Percentiles rank a stretch among this genome's conserved stretches.
Evolutionary conservation across 2,797 vertebrate species (phyloP).

Genomic region (Smutsia temminckii): DNA sequence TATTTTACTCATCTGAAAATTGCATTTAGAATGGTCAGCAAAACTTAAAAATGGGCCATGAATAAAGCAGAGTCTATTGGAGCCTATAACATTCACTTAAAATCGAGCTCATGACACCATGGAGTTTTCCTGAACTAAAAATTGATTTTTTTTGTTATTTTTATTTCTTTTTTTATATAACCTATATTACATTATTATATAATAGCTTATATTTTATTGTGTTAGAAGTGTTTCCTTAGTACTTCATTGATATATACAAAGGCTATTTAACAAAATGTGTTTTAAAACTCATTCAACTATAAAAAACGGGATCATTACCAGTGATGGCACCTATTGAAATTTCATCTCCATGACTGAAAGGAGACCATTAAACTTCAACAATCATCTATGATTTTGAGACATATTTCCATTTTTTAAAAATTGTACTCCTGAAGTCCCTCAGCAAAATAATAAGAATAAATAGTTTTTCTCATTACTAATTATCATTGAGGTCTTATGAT

Average conservation of each 20-base stretch:
- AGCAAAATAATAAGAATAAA: not conserved
- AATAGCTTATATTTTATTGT: not conserved
- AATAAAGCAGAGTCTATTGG: not conserved
- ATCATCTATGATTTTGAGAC: not conserved
- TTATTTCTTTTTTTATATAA: not conserved
- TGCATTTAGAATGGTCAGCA: not conserved
- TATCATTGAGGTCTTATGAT: not conserved
- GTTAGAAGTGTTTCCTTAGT: not conserved
- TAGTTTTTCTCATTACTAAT: not conserved
- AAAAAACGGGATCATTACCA: conserved; percentile 26
- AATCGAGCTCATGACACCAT: not conserved
- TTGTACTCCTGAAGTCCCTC: not conserved
- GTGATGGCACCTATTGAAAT: conserved; percentile 12
- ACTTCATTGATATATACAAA: not conserved
- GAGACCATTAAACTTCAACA: not conserved
- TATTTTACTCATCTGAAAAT: not conserved
- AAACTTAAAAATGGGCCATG: conserved; percentile 26
- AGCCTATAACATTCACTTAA: not conserved
- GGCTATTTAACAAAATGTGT: conserved; percentile 23
- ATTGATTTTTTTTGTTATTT: not conserved
- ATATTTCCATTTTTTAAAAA: not conserved
- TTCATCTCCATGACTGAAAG: conserved; percentile 7
- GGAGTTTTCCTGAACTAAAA: not conserved
- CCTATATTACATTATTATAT: not conserved
- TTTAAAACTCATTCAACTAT: conserved; percentile 33